phyloP scores from a whole-genome alignment of 2,888 invertebrate species.

The Dicyrtoma fusca region DNA sequence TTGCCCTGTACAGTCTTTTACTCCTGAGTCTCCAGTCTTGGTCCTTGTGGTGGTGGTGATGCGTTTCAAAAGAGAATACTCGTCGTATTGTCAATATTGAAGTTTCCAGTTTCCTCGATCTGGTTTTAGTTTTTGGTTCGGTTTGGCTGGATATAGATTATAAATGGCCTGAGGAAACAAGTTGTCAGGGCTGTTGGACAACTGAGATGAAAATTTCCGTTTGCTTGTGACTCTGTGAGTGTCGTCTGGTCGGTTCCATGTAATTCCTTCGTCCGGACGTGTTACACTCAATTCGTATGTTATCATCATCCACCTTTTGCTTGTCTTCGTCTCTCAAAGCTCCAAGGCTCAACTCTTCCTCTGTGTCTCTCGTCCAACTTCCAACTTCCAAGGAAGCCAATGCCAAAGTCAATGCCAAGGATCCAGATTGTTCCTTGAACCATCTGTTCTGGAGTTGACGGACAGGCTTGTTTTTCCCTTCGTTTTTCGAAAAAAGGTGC shows the following conservation, averaged over 20 bases:
- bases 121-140: neutral
- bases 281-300: too few species aligned
- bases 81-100: neutral
- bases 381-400: slow-evolving; percentile 3
- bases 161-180: slow-evolving; percentile 35
- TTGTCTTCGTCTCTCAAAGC: too few species aligned
- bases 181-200: slow-evolving; percentile 33
- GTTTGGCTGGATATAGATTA: slow-evolving; percentile 23
- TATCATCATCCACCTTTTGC: too few species aligned
- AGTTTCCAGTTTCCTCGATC: neutral
- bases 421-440: slow-evolving; percentile 13
- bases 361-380: too few species aligned
- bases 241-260: too few species aligned
- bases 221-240: neutral
- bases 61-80: neutral
- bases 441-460: slow-evolving; percentile 36
- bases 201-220: slow-evolving; percentile 21
- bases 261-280: too few species aligned
- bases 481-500: neutral
- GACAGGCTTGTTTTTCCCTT: slow-evolving; percentile 21
- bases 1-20: too few species aligned
- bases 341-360: too few species aligned
- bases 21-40: too few species aligned
- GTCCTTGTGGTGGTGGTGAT: neutral
- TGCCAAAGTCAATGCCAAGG: neutral